phyloP scores from a whole-genome alignment of 2,113 vertebrate species.

The Bothrops jararaca region DNA sequence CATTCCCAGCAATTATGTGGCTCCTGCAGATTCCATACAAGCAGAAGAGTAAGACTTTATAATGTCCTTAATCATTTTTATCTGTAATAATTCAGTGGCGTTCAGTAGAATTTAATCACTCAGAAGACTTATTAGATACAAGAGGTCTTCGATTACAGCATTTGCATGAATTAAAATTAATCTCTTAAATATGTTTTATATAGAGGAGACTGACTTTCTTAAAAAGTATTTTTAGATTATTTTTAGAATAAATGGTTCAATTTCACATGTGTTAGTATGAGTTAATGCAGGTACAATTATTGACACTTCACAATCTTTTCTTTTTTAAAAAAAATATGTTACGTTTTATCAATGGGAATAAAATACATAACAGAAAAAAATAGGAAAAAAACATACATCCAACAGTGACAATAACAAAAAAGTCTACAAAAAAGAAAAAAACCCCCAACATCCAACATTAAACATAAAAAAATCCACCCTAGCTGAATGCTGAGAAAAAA shows the following conservation, averaged over 20 bases:
- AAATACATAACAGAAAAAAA: background rate
- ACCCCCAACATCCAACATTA: background rate
- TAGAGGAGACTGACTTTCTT: background rate
- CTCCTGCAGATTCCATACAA: constrained; percentile 98
- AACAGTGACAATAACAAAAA: background rate
- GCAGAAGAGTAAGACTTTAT: constrained; percentile 91
- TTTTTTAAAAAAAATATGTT: background rate
- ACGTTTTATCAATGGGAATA: background rate
- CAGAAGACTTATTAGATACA: constrained; percentile 9
- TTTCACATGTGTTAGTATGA: background rate
- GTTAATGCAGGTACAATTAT: background rate
- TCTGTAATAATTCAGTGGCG: constrained; percentile 45
- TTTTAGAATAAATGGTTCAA: background rate
- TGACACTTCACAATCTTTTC: background rate
- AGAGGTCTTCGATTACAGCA: background rate
- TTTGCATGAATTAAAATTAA: background rate
- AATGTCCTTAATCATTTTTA: constrained; percentile 54
- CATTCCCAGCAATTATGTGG: constrained; percentile 98
- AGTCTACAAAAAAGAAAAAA: background rate
- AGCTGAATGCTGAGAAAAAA: background rate
- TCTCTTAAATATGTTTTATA: background rate
- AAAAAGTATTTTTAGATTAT: background rate
- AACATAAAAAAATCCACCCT: background rate
- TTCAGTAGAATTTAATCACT: background rate
- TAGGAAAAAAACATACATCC: background rate